Percentiles rank a stretch among this genome's conserved stretches.
Conservation (phyloP, 2,888 invertebrate species). For the Epinotia nisella region DNA sequence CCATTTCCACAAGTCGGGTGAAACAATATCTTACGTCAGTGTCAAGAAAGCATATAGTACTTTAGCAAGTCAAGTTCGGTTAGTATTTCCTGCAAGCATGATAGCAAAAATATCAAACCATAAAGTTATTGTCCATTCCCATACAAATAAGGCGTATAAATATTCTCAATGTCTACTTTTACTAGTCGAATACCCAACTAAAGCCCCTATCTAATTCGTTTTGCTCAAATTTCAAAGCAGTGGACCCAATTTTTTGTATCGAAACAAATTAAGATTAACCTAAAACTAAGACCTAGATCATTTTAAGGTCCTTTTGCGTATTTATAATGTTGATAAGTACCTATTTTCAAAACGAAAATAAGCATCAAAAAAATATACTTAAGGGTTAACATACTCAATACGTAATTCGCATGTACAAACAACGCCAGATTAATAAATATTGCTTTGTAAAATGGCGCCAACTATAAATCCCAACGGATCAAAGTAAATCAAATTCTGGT, state of each 20-base stretch:
- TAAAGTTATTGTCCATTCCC: conserved; percentile 21
- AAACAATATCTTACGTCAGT: too few relatives aligned
- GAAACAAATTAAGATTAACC: conserved; percentile 42
- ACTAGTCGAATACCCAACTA: conserved; percentile 47
- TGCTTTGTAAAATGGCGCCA: not conserved
- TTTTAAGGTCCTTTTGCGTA: not conserved
- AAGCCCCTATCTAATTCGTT: conserved; percentile 73
- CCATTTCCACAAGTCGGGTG: too few relatives aligned
- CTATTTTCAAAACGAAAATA: not conserved
- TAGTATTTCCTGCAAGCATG: not conserved
- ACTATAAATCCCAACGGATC: too few relatives aligned
- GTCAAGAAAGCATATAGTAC: too few relatives aligned
- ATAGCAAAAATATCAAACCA: not conserved
- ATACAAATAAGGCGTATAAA: conserved; percentile 1
- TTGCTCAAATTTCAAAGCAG: conserved; percentile 68
- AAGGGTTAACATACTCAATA: not conserved
- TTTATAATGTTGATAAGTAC: not conserved
- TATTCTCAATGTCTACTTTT: conserved; percentile 12
- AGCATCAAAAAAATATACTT: not conserved
- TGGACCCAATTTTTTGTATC: conserved; percentile 71
- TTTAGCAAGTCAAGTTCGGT: too few relatives aligned
- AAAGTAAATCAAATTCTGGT: too few relatives aligned
- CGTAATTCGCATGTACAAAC: not conserved
- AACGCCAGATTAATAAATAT: not conserved
- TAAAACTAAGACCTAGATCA: not conserved